These are phyloP conservation scores for Portunus trituberculatus DNA, from an alignment of 1,140 invertebrate genomes.

Conservation along the genomic window DNA sequence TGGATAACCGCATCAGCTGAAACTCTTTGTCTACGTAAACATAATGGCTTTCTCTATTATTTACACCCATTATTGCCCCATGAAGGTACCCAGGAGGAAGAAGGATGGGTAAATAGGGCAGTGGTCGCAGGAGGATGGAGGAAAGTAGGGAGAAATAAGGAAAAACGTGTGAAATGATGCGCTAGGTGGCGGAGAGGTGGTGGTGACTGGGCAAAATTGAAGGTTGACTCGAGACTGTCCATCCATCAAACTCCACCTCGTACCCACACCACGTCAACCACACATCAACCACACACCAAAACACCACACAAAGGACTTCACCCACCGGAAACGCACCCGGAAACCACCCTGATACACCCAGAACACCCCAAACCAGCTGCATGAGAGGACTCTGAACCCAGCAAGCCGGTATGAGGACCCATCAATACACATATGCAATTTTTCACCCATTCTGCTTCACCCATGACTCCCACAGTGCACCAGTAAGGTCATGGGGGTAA, in stretches of 20 bases:
- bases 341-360: neutral
- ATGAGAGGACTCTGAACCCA: neutral
- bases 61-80: neutral
- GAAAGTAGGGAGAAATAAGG: neutral
- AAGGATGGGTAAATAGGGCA: neutral
- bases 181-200: neutral
- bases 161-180: neutral
- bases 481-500: neutral
- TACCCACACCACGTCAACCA: neutral
- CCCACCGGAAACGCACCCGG: neutral
- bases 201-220: conserved; percentile 69
- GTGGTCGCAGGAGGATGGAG: neutral
- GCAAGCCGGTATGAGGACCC: neutral
- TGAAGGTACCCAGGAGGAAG: neutral
- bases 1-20: neutral
- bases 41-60: neutral
- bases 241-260: neutral
- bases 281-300: neutral
- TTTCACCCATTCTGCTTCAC: neutral
- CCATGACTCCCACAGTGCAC: neutral
- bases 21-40: conserved; percentile 60
- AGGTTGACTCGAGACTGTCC: conserved; percentile 35
- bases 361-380: neutral
- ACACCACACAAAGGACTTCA: neutral
- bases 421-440: no score